Evolutionary conservation across 2,888 invertebrate species (phyloP).

Genomic region (Diaphora mendica): DNA sequence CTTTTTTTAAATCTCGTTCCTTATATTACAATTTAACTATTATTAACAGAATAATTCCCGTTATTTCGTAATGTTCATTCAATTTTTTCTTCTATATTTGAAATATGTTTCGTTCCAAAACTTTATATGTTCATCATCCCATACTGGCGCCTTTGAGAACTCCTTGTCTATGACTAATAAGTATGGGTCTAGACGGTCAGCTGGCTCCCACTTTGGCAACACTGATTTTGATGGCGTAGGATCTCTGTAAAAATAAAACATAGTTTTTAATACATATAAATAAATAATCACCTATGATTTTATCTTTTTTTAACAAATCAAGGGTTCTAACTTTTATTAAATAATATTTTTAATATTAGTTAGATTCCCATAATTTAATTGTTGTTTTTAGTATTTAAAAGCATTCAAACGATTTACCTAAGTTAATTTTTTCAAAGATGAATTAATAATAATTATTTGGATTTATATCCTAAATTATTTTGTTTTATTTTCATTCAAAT

Average conservation of each 20-base stretch:
- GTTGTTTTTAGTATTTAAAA: background rate
- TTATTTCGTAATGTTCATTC: background rate
- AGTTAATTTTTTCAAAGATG: too few relatives aligned
- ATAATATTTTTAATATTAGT: background rate
- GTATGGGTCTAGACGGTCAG: conserved; percentile 53
- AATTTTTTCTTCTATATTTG: conserved; percentile 68
- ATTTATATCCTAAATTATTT: too few relatives aligned
- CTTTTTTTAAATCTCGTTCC: background rate
- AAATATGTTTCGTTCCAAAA: conserved; percentile 75
- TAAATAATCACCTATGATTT: background rate
- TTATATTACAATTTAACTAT: background rate
- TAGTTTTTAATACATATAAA: background rate
- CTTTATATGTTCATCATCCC: conserved; percentile 62
- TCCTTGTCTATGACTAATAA: conserved; percentile 65
- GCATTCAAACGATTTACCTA: too few relatives aligned
- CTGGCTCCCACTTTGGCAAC: conserved; percentile 65
- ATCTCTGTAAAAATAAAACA: conserved; percentile 59
- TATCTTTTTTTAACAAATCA: too few relatives aligned
- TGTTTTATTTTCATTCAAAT: too few relatives aligned
- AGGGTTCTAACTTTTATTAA: too few relatives aligned
- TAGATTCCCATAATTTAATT: background rate
- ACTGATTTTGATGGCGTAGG: conserved; percentile 64
- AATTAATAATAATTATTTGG: too few relatives aligned
- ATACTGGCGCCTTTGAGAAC: conserved; percentile 62
- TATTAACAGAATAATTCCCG: background rate